A percentile compares a stretch with the other conserved stretches of the same genome.
phyloP scores from a whole-genome alignment of 1,140 invertebrate genomes.

The Drosophila melanogaster region Release_6_plus_ISO1_MT NC_004354.4:9820001-9820500 shows the following conservation, averaged over 20 bases:
- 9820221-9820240: background rate
- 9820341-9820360: slow-evolving; percentile 43
- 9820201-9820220: background rate
- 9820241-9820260: background rate
- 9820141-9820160: background rate
- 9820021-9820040: background rate
- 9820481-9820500: slow-evolving; percentile 44
- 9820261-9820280: slow-evolving; percentile 22
- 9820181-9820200: background rate
- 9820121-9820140: background rate
- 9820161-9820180: background rate
- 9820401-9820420: slow-evolving; percentile 24
- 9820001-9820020: slow-evolving; percentile 2
- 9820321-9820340: slow-evolving; percentile 33
- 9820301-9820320: background rate
- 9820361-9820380: slow-evolving; percentile 55
- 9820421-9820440: slow-evolving; percentile 21
- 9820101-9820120: no score
- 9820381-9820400: slow-evolving; percentile 62
- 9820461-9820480: slow-evolving; percentile 48
- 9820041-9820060: background rate
- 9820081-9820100: background rate
- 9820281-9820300: slow-evolving; percentile 18
- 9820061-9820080: background rate
- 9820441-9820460: slow-evolving; percentile 42